Evolutionary conservation across 2,888 invertebrate species (phyloP), one percentile per base, ranked within the genome.

Genomic region (Ochropleura plecta): DNA sequence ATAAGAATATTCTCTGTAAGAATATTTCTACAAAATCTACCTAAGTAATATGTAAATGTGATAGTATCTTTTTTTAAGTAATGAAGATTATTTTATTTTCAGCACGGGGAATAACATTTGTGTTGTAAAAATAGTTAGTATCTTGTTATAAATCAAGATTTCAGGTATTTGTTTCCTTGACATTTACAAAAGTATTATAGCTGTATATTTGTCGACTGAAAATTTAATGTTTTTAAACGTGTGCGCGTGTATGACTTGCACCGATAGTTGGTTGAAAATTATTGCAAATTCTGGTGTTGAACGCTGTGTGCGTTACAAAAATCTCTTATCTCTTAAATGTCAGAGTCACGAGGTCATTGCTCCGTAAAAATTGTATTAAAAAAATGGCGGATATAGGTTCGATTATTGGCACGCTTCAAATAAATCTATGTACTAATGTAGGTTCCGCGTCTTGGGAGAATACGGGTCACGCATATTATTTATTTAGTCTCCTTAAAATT

Each of bases 101-200:
- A 59, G 40, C 4, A 18, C 44, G 64, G 20, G 57, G 30, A 64
- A 59, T 49, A 55, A 64, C 57, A 62, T 44, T 62, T 62, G 62
- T 44, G 44, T 12, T 44, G 9, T 40, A 40, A 18, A 18, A 18
- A 18, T 9, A 5, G n/a, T 62, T 12, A 62, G n/a, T 42, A n/a
- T 44, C 44, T 62, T 62, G 62, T n/a, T n/a, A 44, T 44, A 59
- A 46, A 74, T 59, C 49, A 75, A 20, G 44, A 49, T 62, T 72
- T 72, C 7, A 20, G 46, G 42, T 51, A 30, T 10, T 69, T 20
- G 2, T 46, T 46, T 46, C 14, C 0, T 12, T 30, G 46, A 16
- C 51, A 53, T 30, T 2, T 62, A 62, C n/a, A 44, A 40, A 12
- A 40, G 46, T 67, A 67, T 53, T 30, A 30, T 14, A 71, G 12